Evolutionary conservation across 1,140 invertebrate genomes (phyloP), one percentile per base, ranked within the genome.

Genomic region (Drosophila neocordata): DNA sequence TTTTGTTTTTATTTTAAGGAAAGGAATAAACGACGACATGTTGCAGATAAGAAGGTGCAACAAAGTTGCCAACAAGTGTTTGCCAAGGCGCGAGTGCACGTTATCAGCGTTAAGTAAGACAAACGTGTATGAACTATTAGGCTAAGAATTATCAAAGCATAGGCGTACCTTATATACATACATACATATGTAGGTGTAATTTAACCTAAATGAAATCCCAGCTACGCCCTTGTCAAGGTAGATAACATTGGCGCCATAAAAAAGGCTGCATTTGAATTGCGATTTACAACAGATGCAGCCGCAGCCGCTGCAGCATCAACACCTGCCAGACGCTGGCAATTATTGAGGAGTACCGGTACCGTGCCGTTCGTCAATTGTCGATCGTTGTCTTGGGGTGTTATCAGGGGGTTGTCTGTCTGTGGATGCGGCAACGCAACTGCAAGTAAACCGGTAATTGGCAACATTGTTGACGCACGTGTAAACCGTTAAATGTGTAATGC

Each of bases 391-490:
- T 31, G 6, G 4, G 27, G 27, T 48, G 41, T 48, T 48, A 48
- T 48, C 41, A 20, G n/a, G n/a, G n/a, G n/a, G n/a, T n/a, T n/a
- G n/a, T n/a, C n/a, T n/a, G 41, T 7, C 24, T 8, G 38, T 41
- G 4, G 7, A 4, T 41, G n/a, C 13, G n/a, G 41, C 8, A 13
- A 44, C 5, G 41, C 41, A 44, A 44, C 41, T 44, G 41, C 27
- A 31, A 31, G 27, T 48, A 48, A 48, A 48, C 41, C 15, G 41
- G 41, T 48, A 48, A 48, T 48, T 48, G 18, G 8, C 15, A 48
- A 81, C 81, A 72, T 65, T 85, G 81, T 85, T 73, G 60, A 58
- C 56, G 64, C 81, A 85, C 82, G 82, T 77, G 81, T 80, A 85
- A 69, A 59, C 66, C 37, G 64, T 84, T 74, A 69, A 85, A 85